phyloP scores from a whole-genome alignment of 2,113 vertebrate genomes.

The Plectropomus leopardus region DNA sequence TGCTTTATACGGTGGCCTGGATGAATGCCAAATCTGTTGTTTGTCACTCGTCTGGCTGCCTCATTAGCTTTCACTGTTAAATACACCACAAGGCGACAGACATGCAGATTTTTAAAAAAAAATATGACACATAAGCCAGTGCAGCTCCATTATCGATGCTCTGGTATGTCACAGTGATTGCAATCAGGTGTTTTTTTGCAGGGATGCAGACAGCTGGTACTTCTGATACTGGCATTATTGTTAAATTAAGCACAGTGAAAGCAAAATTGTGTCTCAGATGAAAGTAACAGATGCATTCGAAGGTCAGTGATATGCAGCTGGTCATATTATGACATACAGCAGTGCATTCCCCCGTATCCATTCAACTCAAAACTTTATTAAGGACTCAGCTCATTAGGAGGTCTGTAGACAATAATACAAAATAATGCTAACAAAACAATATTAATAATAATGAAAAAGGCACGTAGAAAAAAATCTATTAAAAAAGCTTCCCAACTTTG shows the following conservation, averaged over 20 bases:
- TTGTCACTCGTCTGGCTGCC: conserved; percentile 29
- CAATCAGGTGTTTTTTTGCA: not conserved
- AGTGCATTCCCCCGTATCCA: not conserved
- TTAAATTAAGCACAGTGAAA: not conserved
- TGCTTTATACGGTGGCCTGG: conserved; percentile 27
- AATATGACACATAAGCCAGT: not conserved
- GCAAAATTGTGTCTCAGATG: not conserved
- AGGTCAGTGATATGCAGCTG: no score
- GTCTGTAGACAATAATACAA: no score
- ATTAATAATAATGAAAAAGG: no score
- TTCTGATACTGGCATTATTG: no score
- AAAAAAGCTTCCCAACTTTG: no score
- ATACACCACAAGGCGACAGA: not conserved
- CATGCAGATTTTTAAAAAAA: no score
- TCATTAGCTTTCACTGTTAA: conserved; percentile 30
- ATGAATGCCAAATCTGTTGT: conserved; percentile 41
- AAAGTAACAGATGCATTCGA: not conserved
- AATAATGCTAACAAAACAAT: no score
- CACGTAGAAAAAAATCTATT: no score
- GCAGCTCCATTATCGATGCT: not conserved
- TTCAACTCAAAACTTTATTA: no score
- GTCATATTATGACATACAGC: not conserved
- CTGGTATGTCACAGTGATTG: not conserved
- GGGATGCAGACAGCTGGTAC: not conserved
- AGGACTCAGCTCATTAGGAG: no score